These are phyloP conservation scores for Hirtodrosophila histrioides DNA, from an alignment of 2,888 invertebrate genomes.

Conservation along the genomic window DNA sequence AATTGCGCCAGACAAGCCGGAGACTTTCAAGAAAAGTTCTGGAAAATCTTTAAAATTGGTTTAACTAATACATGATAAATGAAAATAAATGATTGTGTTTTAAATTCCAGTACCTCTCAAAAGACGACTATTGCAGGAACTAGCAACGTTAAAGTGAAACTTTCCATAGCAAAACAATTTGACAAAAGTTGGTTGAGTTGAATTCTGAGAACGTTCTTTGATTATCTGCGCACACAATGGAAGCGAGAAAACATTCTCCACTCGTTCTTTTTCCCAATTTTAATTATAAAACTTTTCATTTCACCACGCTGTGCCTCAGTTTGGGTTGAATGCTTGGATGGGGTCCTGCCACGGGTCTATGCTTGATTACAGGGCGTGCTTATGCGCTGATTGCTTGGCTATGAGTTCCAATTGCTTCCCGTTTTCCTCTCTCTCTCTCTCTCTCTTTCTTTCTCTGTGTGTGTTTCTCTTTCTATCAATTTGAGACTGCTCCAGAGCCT, in stretches of 20 bases:
- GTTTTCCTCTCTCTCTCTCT: slow-evolving; percentile 6
- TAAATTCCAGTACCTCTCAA: no score
- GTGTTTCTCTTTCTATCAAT: slow-evolving; percentile 1
- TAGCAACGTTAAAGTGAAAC: no score
- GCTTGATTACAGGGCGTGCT: slow-evolving; percentile 80
- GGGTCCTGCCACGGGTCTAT: slow-evolving; percentile 40
- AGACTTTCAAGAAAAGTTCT: no score
- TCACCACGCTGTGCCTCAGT: slow-evolving; percentile 63
- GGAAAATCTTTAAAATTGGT: no score
- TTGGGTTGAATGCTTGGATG: slow-evolving; percentile 9
- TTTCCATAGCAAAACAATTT: no score
- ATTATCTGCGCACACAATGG: slow-evolving; percentile 24
- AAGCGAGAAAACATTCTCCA: slow-evolving; percentile 46
- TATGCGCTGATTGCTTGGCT: slow-evolving; percentile 77
- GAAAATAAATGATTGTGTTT: no score
- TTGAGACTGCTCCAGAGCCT: slow-evolving; percentile 27
- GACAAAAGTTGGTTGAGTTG: slow-evolving; percentile 1
- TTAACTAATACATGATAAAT: no score
- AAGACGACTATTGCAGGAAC: no score
- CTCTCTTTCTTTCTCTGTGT: slow-evolving; percentile 8
- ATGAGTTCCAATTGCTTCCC: slow-evolving; percentile 42
- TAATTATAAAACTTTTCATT: slow-evolving; percentile 83
- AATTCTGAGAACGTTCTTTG: slow-evolving; percentile 29
- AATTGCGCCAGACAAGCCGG: not conserved
- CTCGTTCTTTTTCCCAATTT: slow-evolving; percentile 73